Conservation (phyloP, 64 coral and sea anemone genomes). For the Montipora cactus region DNA sequence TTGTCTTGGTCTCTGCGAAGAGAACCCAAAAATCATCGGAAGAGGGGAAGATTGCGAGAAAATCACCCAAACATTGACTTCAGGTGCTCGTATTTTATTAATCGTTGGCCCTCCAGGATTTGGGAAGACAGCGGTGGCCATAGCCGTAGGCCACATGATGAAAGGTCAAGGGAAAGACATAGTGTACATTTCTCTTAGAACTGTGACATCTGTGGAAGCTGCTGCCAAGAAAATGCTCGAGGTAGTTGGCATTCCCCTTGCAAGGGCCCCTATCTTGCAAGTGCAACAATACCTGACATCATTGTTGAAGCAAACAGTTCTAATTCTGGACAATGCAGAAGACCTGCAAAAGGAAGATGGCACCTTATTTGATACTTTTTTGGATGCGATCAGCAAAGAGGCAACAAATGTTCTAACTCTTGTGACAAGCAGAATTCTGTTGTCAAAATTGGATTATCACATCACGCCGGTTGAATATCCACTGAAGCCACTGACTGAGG, state of each 20-base stretch:
- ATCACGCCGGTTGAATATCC: neutral
- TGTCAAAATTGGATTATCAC: neutral
- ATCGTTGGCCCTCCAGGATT: constrained; percentile 41
- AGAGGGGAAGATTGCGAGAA: neutral
- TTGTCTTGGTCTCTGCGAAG: neutral
- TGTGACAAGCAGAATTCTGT: constrained; percentile 25
- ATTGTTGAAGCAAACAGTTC: neutral
- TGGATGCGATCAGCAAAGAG: constrained; percentile 30
- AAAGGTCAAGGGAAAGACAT: constrained; percentile 23
- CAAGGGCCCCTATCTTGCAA: constrained; percentile 9
- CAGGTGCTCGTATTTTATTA: neutral
- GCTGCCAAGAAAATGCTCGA: constrained; percentile 42
- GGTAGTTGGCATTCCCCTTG: neutral
- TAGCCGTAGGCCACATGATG: constrained; percentile 12
- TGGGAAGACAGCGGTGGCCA: constrained; percentile 20
- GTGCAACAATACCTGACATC: constrained; percentile 12
- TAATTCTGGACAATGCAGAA: constrained; percentile 69
- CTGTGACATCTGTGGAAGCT: neutral
- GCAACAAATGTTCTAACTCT: constrained; percentile 37
- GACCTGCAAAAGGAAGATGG: constrained; percentile 57
- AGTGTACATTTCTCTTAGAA: constrained; percentile 37
- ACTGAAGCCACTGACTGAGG: neutral
- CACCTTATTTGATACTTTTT: neutral
- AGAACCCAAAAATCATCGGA: neutral
- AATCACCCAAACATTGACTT: neutral